Percentiles rank a stretch among this genome's conserved stretches.
Evolutionary conservation across 2,888 invertebrate genomes (phyloP).

Genomic region (Rhimphoctona megacephalus): DNA sequence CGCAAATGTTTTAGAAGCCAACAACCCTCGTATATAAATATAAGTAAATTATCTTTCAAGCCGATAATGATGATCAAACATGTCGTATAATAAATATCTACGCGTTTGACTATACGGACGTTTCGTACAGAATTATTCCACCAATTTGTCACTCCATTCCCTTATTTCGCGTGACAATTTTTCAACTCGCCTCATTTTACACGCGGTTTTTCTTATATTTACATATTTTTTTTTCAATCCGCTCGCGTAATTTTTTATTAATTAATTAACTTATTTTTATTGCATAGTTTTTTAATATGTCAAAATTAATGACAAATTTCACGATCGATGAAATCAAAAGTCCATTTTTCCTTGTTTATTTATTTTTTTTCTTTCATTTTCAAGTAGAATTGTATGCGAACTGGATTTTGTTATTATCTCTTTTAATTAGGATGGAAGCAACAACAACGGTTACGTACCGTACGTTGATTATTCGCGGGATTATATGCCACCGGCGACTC

Average conservation of each 20-base stretch:
- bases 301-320: neutral
- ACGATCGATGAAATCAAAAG: neutral
- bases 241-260: neutral
- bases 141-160: neutral
- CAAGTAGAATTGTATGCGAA: neutral
- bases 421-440: constrained; percentile 90
- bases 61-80: constrained; percentile 8
- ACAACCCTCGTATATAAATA: neutral
- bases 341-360: too few relatives aligned
- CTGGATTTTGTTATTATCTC: constrained; percentile 33
- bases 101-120: neutral
- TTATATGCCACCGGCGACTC: constrained; percentile 93
- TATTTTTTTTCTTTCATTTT: neutral
- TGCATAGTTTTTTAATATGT: neutral
- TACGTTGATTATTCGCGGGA: constrained; percentile 96
- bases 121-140: neutral
- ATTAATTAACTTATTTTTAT: neutral
- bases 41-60: neutral
- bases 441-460: constrained; percentile 94
- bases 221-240: neutral
- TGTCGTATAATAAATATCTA: constrained; percentile 3
- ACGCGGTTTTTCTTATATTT: neutral
- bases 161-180: neutral
- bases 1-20: neutral
- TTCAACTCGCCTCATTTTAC: neutral